Evolutionary conservation across 2,888 invertebrate genomes (phyloP).

Genomic region (Rhagophthalmus giganteus): DNA sequence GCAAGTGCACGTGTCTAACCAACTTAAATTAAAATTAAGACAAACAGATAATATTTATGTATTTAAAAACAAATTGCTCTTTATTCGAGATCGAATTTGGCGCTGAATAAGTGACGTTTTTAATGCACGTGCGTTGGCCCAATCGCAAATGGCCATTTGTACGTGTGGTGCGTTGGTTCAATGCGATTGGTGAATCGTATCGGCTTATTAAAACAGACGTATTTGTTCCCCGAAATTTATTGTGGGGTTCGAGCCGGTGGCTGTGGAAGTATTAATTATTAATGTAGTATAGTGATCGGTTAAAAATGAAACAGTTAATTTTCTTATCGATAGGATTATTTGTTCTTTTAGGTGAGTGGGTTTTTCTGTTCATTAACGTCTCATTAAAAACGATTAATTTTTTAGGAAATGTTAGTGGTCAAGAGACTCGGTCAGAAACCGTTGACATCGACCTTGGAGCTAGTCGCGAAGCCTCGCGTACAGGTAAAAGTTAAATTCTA

Average conservation of each 20-base stretch:
- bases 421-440: conserved; percentile 62
- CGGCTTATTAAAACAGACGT: conserved; percentile 9
- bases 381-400: no score
- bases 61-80: no score
- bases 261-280: no score
- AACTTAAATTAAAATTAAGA: no score
- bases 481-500: conserved; percentile 63
- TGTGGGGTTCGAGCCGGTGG: no score
- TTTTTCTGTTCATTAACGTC: no score
- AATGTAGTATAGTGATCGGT: no score
- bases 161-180: conserved; percentile 46
- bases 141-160: conserved; percentile 50
- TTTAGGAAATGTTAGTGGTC: conserved; percentile 48
- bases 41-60: no score
- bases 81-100: conserved; percentile 5
- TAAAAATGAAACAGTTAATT: conserved; percentile 47
- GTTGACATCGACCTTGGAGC: conserved; percentile 81
- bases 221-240: neutral
- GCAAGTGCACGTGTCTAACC: no score
- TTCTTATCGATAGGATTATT: conserved; percentile 43
- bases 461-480: conserved; percentile 85
- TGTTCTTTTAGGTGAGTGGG: conserved; percentile 45
- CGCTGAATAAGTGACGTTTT: neutral
- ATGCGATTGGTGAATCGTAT: conserved; percentile 40
- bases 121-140: conserved; percentile 34